Evolutionary conservation across 2,113 vertebrate species (phyloP).

Genomic region (Upupa epops): DNA sequence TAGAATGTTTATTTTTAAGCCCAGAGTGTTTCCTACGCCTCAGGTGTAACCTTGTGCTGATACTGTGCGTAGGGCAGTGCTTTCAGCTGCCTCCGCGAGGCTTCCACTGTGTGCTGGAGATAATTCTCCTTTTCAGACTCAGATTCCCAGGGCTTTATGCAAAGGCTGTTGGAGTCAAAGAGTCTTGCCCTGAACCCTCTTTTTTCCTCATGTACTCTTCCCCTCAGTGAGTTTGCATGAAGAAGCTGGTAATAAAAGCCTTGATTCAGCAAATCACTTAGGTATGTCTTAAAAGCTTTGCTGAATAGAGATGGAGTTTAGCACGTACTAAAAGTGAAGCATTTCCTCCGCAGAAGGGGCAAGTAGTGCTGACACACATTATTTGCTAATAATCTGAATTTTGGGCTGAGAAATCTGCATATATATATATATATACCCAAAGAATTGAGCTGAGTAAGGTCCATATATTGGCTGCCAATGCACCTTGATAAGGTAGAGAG

Average conservation of each 20-base stretch:
- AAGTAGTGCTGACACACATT: conserved; percentile 19
- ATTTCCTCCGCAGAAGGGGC: conserved; percentile 35
- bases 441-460: background rate
- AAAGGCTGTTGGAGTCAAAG: background rate
- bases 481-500: background rate
- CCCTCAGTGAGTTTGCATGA: background rate
- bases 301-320: conserved; percentile 27
- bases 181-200: background rate
- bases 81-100: conserved; percentile 2
- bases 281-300: conserved; percentile 7
- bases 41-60: background rate
- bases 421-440: background rate
- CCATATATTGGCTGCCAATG: background rate
- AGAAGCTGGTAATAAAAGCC: background rate
- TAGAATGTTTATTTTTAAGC: background rate
- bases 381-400: conserved; percentile 23
- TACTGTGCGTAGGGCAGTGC: background rate
- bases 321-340: conserved; percentile 36
- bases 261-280: conserved; percentile 35
- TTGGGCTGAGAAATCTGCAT: background rate
- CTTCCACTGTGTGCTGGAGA: background rate
- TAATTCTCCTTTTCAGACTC: background rate
- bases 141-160: background rate
- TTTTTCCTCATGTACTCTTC: background rate
- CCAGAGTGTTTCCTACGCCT: background rate